These are phyloP conservation scores for Strigamia transsilvanica DNA, from an alignment of 2,888 invertebrate species.

Conservation along the genomic window DNA sequence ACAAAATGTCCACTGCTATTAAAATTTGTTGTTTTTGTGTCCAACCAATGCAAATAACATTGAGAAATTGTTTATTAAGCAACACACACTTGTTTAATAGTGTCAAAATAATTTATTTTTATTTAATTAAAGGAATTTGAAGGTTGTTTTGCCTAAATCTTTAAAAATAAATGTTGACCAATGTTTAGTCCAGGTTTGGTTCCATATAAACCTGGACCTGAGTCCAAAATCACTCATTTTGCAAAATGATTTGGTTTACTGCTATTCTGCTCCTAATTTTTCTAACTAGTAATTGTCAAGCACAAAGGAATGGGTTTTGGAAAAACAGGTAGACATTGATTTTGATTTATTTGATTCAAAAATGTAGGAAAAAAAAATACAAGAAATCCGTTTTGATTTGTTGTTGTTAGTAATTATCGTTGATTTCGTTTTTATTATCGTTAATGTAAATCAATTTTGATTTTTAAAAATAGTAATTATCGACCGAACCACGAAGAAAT, in stretches of 20 bases:
- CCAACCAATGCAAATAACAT: too few relatives aligned
- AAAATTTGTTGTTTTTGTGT: not conserved
- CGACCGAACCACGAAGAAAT: not conserved
- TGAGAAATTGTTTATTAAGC: too few relatives aligned
- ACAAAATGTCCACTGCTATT: not conserved
- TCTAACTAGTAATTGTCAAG: not conserved
- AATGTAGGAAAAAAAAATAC: too few relatives aligned
- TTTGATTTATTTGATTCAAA: not conserved
- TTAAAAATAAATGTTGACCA: not conserved
- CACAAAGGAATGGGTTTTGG: not conserved
- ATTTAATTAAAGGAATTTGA: not conserved
- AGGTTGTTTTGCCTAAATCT: not conserved
- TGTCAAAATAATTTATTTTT: not conserved
- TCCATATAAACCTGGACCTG: not conserved
- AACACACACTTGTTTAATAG: too few relatives aligned
- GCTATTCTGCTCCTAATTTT: not conserved
- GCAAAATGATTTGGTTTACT: slow-evolving; percentile 10
- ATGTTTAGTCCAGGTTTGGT: not conserved
- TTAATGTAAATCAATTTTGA: not conserved
- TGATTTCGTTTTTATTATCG: too few relatives aligned
- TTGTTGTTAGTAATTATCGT: too few relatives aligned
- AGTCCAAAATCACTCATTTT: not conserved
- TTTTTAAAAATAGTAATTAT: not conserved
- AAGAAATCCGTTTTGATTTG: too few relatives aligned
- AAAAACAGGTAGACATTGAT: not conserved